Conservation (phyloP, 1,140 invertebrate species). For the Drosophila santomea region DNA sequence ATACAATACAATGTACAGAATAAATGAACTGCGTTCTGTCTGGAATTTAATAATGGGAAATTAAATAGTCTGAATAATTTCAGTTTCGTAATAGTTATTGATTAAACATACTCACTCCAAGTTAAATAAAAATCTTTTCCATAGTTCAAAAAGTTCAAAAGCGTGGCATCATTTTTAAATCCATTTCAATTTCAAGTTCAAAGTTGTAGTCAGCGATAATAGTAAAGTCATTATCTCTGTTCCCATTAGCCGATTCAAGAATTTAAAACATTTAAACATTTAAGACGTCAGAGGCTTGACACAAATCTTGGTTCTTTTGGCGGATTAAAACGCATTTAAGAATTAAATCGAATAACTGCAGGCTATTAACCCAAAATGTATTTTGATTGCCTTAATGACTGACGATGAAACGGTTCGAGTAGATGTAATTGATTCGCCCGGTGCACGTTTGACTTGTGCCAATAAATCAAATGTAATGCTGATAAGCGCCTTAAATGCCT, state of each 20-base stretch:
- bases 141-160: conserved; percentile 38
- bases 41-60: conserved; percentile 7
- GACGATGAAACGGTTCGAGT: conserved; percentile 28
- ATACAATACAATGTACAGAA: not conserved
- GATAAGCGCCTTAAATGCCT: conserved; percentile 47
- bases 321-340: conserved; percentile 16
- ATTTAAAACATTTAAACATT: conserved; percentile 8
- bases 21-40: conserved; percentile 10
- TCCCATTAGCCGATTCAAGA: conserved; percentile 23
- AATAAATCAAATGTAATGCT: conserved; percentile 64
- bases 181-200: conserved; percentile 45
- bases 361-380: conserved; percentile 47
- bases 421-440: conserved; percentile 35
- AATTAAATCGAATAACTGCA: not conserved
- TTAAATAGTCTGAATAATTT: conserved; percentile 20
- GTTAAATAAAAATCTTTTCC: not conserved
- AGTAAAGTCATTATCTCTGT: conserved; percentile 28
- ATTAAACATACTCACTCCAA: conserved; percentile 3
- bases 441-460: conserved; percentile 37
- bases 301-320: not conserved
- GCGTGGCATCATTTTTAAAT: conserved; percentile 38
- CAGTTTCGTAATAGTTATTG: conserved; percentile 8
- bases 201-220: conserved; percentile 35
- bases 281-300: not conserved
- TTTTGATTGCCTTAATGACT: conserved; percentile 41